These are phyloP conservation scores for Pseudolycoriella hygida DNA, from an alignment of 2,888 invertebrate species.

Conservation along the genomic window DNA sequence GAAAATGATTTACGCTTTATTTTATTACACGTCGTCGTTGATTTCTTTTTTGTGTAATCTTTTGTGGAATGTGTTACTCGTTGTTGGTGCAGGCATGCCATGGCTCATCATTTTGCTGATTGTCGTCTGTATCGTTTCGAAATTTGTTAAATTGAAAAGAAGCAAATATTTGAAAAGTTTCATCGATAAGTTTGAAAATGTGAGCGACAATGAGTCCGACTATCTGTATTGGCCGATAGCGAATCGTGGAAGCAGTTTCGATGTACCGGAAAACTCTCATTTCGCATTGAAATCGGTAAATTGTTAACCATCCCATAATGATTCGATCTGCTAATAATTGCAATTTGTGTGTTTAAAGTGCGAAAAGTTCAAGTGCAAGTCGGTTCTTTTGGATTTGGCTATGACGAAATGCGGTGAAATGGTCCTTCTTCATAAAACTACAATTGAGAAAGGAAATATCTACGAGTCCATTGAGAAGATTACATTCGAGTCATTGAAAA, in stretches of 20 bases:
- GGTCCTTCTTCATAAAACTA: conserved; percentile 22
- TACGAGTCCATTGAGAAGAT: conserved; percentile 18
- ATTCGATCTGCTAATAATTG: neutral
- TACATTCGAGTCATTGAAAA: conserved; percentile 20
- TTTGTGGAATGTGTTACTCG: neutral
- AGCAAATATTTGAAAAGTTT: neutral
- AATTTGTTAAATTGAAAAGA: neutral
- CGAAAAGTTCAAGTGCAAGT: conserved; percentile 23
- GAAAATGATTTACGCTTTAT: neutral
- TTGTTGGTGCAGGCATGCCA: neutral
- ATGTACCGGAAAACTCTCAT: neutral
- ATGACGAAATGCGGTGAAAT: conserved; percentile 26
- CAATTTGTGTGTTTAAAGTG: conserved; percentile 20
- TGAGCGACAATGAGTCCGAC: neutral
- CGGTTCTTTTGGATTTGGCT: conserved; percentile 24
- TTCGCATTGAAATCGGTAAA: neutral
- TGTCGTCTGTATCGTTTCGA: neutral
- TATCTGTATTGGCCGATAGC: neutral
- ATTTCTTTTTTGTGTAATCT: neutral
- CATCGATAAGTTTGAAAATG: neutral
- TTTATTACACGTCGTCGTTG: neutral
- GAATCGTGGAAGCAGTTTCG: neutral
- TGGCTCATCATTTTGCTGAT: neutral
- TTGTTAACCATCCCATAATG: neutral
- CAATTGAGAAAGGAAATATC: conserved; percentile 22